A percentile compares a stretch with the other conserved stretches of the same genome.
Conservation (phyloP, 2,797 vertebrate genomes). For the Sternotherus odoratus region DNA sequence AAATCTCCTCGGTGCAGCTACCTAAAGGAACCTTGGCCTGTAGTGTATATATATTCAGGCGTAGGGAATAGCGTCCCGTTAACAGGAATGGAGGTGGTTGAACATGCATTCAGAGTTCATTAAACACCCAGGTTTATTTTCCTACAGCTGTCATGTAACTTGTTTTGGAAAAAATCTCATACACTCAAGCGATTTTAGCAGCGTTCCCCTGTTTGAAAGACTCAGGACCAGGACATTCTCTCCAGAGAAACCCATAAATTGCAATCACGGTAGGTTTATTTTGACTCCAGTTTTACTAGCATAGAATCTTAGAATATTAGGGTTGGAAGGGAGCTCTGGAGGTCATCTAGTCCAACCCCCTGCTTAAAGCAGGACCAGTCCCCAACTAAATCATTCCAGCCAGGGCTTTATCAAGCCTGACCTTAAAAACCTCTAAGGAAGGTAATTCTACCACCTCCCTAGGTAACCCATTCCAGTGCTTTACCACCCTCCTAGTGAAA, state of each 20-base stretch:
- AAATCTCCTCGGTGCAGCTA: neutral
- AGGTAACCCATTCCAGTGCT: too few species aligned
- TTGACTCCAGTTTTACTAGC: neutral
- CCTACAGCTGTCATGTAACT: neutral
- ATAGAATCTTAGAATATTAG: too few species aligned
- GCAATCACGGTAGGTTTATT: neutral
- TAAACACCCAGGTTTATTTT: neutral
- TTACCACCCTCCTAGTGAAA: too few species aligned
- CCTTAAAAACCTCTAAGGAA: too few species aligned
- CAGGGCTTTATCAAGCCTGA: too few species aligned
- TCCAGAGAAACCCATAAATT: neutral
- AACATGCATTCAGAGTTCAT: neutral
- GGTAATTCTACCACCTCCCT: too few species aligned
- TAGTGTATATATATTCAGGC: neutral
- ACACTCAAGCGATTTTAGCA: neutral
- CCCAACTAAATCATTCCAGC: too few species aligned
- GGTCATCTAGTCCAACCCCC: too few species aligned
- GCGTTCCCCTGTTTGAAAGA: neutral
- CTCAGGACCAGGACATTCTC: neutral
- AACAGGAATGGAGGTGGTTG: accelerated
- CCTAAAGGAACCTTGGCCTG: neutral
- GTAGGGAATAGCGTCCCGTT: neutral
- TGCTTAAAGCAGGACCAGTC: too few species aligned
- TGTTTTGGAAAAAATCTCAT: neutral
- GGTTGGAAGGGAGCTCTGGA: too few species aligned